Evolutionary conservation across 30 jellyfish, hydroid and myxozoan species (phyloP).

Genomic region (Euphysa ruthae): DNA sequence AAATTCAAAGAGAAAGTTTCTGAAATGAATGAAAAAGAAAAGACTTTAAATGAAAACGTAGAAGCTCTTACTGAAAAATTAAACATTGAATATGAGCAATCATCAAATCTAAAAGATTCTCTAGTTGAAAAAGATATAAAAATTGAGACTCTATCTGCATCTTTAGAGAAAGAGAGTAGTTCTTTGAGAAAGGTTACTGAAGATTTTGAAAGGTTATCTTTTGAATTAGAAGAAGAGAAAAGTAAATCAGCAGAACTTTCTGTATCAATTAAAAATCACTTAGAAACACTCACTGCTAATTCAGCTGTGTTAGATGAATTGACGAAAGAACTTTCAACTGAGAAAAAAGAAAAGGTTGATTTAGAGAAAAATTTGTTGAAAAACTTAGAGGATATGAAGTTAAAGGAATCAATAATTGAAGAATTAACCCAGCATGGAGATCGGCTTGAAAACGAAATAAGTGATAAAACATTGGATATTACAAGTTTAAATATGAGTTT

Average conservation of each 20-base stretch:
- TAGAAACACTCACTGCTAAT: background rate
- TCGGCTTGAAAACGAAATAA: background rate
- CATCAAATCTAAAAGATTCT: background rate
- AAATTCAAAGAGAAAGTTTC: slow-evolving; percentile 20
- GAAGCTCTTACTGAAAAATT: background rate
- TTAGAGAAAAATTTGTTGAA: background rate
- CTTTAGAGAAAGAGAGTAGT: background rate
- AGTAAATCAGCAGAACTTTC: background rate
- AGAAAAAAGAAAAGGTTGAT: background rate
- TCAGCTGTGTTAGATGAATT: background rate
- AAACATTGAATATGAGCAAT: background rate
- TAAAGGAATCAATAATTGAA: background rate
- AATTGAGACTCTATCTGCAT: background rate
- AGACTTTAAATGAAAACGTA: background rate
- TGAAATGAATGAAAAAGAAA: slow-evolving; percentile 11
- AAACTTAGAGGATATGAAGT: background rate
- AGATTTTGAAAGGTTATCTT: background rate
- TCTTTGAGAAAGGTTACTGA: slow-evolving; percentile 2
- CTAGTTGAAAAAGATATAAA: background rate
- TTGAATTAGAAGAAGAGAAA: background rate
- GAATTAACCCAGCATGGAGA: background rate
- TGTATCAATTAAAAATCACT: background rate
- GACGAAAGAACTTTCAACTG: background rate
- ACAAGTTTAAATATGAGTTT: background rate
- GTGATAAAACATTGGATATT: slow-evolving; percentile 5